These are phyloP conservation scores for Acleris literana DNA, from an alignment of 2,888 invertebrate genomes.

Conservation along the genomic window DNA sequence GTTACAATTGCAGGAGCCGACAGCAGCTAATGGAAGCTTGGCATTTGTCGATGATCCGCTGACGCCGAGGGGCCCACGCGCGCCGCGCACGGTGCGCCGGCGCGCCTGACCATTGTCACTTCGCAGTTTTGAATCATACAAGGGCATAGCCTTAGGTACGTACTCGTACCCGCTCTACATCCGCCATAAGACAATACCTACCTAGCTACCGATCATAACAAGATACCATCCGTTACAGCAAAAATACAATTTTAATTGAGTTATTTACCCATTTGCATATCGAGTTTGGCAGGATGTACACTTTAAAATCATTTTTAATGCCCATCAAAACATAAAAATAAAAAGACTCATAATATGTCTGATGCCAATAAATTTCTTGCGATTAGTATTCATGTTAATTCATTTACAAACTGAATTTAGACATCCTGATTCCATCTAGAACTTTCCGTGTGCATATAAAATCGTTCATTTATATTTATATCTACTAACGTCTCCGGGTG, in stretches of 20 bases:
- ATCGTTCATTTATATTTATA: too few relatives aligned
- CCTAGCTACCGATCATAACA: constrained; percentile 21
- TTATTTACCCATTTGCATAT: constrained; percentile 42
- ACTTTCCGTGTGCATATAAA: too few relatives aligned
- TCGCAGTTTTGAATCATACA: constrained; percentile 47
- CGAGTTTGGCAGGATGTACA: constrained; percentile 41
- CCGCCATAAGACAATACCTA: constrained; percentile 47
- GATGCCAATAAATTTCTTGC: constrained; percentile 19
- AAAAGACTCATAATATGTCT: constrained; percentile 7
- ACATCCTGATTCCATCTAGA: too few relatives aligned
- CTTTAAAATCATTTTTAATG: constrained; percentile 19
- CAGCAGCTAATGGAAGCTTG: constrained; percentile 48
- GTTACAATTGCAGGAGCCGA: constrained; percentile 34
- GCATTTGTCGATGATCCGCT: constrained; percentile 51
- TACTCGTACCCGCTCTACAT: constrained; percentile 46
- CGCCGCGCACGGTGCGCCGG: constrained; percentile 45
- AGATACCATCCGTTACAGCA: constrained; percentile 17
- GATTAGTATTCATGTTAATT: background rate
- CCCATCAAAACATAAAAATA: constrained; percentile 1
- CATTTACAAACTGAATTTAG: too few relatives aligned
- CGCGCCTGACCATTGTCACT: constrained; percentile 44
- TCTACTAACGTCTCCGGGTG: too few relatives aligned
- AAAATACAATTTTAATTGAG: constrained; percentile 33
- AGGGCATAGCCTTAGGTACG: constrained; percentile 43
- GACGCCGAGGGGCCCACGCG: constrained; percentile 43